Conservation (phyloP, 1,140 invertebrate species). For the Diabrotica undecimpunctata region DNA sequence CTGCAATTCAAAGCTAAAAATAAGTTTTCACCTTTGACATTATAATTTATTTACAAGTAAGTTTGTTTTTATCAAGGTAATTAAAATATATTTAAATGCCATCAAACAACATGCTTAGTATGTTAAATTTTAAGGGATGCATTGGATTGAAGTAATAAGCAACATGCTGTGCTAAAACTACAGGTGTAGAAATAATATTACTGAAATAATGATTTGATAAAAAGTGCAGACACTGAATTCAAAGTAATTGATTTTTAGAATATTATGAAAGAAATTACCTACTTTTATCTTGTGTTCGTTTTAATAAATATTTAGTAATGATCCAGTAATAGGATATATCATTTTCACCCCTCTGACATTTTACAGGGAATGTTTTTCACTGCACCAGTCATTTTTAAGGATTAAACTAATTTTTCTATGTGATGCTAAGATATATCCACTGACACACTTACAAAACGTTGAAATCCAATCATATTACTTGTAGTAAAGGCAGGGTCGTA, state of each 20-base stretch:
- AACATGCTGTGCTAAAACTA: no score
- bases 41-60: no score
- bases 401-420: not conserved
- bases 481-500: not conserved
- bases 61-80: no score
- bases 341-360: constrained; percentile 2
- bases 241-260: not conserved
- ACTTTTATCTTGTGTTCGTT: not conserved
- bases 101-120: no score
- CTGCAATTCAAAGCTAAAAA: no score
- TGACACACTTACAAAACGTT: not conserved
- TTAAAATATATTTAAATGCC: no score
- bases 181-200: no score
- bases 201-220: no score
- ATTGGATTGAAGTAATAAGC: no score
- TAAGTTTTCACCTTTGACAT: no score
- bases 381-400: not conserved
- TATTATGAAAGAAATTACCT: not conserved
- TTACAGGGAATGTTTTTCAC: not conserved
- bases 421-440: not conserved
- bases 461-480: not conserved
- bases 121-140: no score
- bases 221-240: not conserved
- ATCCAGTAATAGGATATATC: not conserved
- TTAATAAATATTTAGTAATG: not conserved